phyloP scores from a whole-genome alignment of 2,888 invertebrate species.

The Kuschelorhynchus macadamiae region DNA sequence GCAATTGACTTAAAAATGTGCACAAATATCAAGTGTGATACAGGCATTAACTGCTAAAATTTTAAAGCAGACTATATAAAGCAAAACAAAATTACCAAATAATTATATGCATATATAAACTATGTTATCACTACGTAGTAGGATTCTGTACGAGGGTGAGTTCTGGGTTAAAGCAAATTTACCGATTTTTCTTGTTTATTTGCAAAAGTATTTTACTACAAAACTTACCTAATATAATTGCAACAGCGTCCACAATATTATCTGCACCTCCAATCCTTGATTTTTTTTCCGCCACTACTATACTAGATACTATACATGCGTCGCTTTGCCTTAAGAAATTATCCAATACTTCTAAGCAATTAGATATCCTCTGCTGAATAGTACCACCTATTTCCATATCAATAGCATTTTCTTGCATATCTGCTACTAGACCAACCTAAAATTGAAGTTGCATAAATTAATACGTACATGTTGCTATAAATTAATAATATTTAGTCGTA shows the following conservation, averaged over 20 bases:
- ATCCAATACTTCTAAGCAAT: conserved; percentile 76
- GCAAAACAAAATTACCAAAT: too few relatives aligned
- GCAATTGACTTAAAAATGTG: too few relatives aligned
- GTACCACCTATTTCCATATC: conserved; percentile 74
- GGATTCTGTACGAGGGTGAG: too few relatives aligned
- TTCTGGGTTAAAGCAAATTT: too few relatives aligned
- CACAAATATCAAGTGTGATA: too few relatives aligned
- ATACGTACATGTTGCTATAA: not conserved
- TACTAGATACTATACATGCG: conserved; percentile 80
- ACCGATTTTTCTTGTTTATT: too few relatives aligned
- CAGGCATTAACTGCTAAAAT: not conserved
- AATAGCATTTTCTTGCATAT: conserved; percentile 68
- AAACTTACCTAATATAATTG: conserved; percentile 71
- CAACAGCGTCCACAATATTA: conserved; percentile 81
- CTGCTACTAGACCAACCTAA: conserved; percentile 77
- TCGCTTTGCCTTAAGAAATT: conserved; percentile 77
- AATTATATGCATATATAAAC: too few relatives aligned
- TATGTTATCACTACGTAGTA: too few relatives aligned
- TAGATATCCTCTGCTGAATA: conserved; percentile 77
- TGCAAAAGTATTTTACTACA: too few relatives aligned
- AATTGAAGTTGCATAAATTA: conserved; percentile 1
- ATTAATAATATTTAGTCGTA: not conserved
- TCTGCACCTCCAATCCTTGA: conserved; percentile 74
- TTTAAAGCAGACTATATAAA: too few relatives aligned
- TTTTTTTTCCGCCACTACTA: conserved; percentile 88